Conservation (phyloP, 2,113 vertebrate genomes). For the Sebastes fasciatus region DNA sequence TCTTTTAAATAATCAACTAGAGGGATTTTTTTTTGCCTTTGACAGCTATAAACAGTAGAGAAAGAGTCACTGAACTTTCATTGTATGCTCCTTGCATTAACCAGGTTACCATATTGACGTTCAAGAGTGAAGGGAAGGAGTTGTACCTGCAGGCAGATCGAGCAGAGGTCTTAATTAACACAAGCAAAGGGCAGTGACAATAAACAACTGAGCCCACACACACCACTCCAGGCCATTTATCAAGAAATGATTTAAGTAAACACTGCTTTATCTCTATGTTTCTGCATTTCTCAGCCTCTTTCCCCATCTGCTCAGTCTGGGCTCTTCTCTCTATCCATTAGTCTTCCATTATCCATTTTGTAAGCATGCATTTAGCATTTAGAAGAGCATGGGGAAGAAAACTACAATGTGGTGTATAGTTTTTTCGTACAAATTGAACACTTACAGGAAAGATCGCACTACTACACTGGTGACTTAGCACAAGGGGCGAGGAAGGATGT, state of each 20-base stretch:
- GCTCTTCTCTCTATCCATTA: neutral
- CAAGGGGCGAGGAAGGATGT: neutral
- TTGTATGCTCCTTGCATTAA: constrained; percentile 3
- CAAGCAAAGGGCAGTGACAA: constrained; percentile 19
- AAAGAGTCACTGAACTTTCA: neutral
- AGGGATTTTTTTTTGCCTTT: constrained; percentile 4
- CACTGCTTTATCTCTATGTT: constrained; percentile 4
- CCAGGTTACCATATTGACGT: neutral
- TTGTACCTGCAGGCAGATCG: constrained; percentile 6
- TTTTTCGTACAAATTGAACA: neutral
- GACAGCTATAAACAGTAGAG: neutral
- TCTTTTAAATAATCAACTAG: neutral
- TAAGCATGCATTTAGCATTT: neutral
- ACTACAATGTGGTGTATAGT: neutral
- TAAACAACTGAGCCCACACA: constrained; percentile 32
- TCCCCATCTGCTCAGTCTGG: neutral
- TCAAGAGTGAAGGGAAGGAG: neutral
- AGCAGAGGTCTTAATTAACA: constrained; percentile 37
- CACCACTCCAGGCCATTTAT: constrained; percentile 29
- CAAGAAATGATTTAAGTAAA: constrained; percentile 1
- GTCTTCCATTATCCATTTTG: constrained; percentile 3
- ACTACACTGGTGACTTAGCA: neutral
- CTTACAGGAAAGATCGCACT: neutral
- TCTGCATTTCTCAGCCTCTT: neutral
- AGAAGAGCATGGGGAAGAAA: neutral